phyloP scores from a whole-genome alignment of 1,140 invertebrate genomes.

The Thaumetopoea pityocampa region DNA sequence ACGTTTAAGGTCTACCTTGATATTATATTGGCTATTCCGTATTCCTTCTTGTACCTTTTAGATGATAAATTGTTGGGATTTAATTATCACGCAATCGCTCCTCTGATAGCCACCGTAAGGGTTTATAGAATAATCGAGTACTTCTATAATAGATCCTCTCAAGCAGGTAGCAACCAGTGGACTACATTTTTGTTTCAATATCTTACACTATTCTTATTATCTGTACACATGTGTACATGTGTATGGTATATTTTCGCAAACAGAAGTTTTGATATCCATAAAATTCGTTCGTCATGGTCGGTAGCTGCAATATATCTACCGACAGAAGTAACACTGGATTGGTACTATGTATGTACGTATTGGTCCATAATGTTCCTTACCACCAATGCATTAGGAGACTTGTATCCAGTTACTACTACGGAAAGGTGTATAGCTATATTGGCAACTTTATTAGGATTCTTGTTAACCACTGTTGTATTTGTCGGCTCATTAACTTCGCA shows the following conservation, averaged over 20 bases:
- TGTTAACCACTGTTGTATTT: slow-evolving; percentile 61
- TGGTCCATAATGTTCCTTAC: slow-evolving; percentile 63
- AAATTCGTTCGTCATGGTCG: slow-evolving; percentile 55
- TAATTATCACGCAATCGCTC: slow-evolving; percentile 46
- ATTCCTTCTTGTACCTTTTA: slow-evolving; percentile 49
- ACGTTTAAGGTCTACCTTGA: slow-evolving; percentile 47
- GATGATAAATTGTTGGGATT: slow-evolving; percentile 24
- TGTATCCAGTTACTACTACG: slow-evolving; percentile 55
- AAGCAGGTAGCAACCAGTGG: slow-evolving; percentile 69
- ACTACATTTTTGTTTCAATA: slow-evolving; percentile 64
- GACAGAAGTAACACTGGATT: slow-evolving; percentile 53
- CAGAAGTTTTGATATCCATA: slow-evolving; percentile 46
- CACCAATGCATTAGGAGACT: slow-evolving; percentile 61
- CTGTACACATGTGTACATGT: slow-evolving; percentile 60
- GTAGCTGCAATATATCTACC: slow-evolving; percentile 47
- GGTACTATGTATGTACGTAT: slow-evolving; percentile 63
- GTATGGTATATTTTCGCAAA: slow-evolving; percentile 60
- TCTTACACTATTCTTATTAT: slow-evolving; percentile 55
- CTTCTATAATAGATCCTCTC: slow-evolving; percentile 57
- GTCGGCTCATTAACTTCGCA: slow-evolving; percentile 66
- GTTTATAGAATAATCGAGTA: slow-evolving; percentile 59
- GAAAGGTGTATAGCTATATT: slow-evolving; percentile 54
- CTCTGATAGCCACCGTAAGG: slow-evolving; percentile 44
- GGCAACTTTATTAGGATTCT: slow-evolving; percentile 58
- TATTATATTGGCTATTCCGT: slow-evolving; percentile 55